Evolutionary conservation across 2,888 invertebrate species (phyloP).

Genomic region (Andrena chrysosceles): DNA sequence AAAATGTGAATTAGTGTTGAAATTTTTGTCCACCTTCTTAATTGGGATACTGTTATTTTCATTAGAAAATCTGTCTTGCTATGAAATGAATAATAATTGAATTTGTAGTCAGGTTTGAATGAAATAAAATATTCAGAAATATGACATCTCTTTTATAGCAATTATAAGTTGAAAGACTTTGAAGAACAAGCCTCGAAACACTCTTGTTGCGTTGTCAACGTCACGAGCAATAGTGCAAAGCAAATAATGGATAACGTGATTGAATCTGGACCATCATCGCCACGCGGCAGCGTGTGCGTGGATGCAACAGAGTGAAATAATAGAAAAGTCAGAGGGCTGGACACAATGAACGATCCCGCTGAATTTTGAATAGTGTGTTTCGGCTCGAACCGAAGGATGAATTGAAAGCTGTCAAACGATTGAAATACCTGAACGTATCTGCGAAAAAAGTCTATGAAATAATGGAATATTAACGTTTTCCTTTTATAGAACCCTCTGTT

Average conservation of each 20-base stretch:
- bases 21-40: no score
- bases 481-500: not conserved
- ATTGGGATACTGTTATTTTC: no score
- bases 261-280: not conserved
- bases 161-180: not conserved
- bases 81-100: no score
- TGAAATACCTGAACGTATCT: not conserved
- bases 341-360: not conserved
- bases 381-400: not conserved
- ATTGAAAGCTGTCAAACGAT: not conserved
- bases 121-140: not conserved
- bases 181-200: not conserved
- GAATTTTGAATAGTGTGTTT: conserved; percentile 1
- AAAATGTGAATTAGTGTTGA: no score
- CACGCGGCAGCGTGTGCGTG: not conserved
- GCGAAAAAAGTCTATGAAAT: not conserved
- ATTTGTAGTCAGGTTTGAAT: no score
- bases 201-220: not conserved
- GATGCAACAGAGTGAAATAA: not conserved
- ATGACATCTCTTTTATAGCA: not conserved
- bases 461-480: not conserved
- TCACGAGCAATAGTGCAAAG: not conserved
- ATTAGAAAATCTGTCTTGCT: no score
- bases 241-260: not conserved
- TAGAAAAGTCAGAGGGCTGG: not conserved